Percentiles rank a stretch among this genome's conserved stretches.
Conservation (phyloP, 1,140 invertebrate genomes). For the Coptotermes formosanus region DNA sequence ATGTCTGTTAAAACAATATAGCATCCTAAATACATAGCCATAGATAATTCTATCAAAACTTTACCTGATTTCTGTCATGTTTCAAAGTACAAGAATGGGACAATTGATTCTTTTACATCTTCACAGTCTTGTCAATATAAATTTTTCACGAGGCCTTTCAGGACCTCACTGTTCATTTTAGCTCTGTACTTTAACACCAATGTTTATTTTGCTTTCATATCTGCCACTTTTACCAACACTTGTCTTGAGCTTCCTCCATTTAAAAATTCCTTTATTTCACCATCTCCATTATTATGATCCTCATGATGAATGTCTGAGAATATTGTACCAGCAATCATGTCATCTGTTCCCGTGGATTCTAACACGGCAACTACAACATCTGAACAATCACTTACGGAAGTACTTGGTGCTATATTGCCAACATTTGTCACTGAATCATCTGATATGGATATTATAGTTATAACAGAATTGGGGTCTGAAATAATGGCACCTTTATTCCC, state of each 20-base stretch:
- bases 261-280: neutral
- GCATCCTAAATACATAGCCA: too few species aligned
- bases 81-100: too few species aligned
- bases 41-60: too few species aligned
- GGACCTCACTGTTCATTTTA: too few species aligned
- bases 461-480: neutral
- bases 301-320: neutral
- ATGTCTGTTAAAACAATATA: too few species aligned
- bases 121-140: too few species aligned
- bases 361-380: neutral
- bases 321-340: neutral
- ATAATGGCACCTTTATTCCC: neutral
- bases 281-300: too few species aligned
- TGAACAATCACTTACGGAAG: neutral
- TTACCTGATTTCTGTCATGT: too few species aligned
- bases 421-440: neutral
- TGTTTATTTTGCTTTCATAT: neutral
- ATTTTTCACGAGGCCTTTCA: too few species aligned
- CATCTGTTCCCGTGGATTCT: neutral
- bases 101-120: too few species aligned
- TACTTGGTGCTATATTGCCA: neutral
- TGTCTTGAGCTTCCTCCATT: neutral
- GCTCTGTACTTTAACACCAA: neutral
- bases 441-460: neutral
- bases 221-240: neutral